Base-by-base conservation (phyloP, 1,140 invertebrate species). In the Dinothrombium tinctorium region DNA sequence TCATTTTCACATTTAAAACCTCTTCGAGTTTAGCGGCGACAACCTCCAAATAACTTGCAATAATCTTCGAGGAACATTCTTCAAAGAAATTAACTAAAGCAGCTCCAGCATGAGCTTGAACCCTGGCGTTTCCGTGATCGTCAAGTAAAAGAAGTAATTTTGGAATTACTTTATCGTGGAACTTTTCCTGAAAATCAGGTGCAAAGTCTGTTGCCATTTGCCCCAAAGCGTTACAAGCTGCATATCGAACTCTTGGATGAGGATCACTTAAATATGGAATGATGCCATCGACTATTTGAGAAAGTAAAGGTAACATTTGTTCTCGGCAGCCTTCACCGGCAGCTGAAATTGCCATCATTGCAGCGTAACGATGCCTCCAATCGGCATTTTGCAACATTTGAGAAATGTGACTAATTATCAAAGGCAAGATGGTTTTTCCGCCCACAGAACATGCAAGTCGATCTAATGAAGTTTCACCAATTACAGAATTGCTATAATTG, bases 201-300 rank as follows among this genome's bases (percentile, higher is more conserved):
- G 84, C 84, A 67, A 99, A 99, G 60, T 99, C 94, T 11, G 87
- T 86, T 1, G 86, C 83, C 82, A 99, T 90, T 63, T 99, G 92
- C 12, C 94, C 94, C 28, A 99, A 70, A n/a, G 89, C 86, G 64
- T 98, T 99, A 56, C 94, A 99, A 33, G 84, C 83, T 21, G 94
- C 92, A 55, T 95, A 95, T 32, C 86, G 67, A 0, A 94, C 87
- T 46, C 84, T 64, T 11, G 83, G 83, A 64, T 92, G 83, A n/a
- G 74, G 69, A 60, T 95, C 89, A 48, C 70, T 69, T 23, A 95
- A 64, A 57, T 76, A 94, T 44, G 74, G 78, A 24, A 94, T 64
- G 11, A 96, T 74, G 23, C 75, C 80, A 41, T 78, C 71, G 56
- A 96, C 76, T 39, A 99, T 82, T 59, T 86, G 73, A 40, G 72